Base-by-base conservation (phyloP, 1,140 invertebrate genomes). In the Pogonomyrmex barbatus region DNA sequence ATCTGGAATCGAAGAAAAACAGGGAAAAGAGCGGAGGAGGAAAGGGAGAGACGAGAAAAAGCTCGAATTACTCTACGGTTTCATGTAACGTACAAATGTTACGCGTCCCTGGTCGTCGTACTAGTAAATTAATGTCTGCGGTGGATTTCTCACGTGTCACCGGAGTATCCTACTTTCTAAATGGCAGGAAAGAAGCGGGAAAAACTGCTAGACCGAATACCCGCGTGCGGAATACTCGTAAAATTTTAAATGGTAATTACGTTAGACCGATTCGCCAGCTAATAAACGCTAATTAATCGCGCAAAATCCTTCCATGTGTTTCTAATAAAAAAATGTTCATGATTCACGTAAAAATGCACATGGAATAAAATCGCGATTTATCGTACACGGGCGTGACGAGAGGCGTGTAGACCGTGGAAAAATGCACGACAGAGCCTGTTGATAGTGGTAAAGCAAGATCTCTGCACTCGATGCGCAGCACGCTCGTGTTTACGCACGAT, bases 151-250 rank as follows among this genome's bases (percentile, higher is more conserved):
- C 67, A 47, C 30, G 54, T 82, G 52, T 82, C 78, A 45, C 52
- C 47, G 47, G 52, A 73, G 17, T 45, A 82, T 70, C 39, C 50
- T 24, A 73, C 67, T 82, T 82, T 82, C 67, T 71, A 73, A 73
- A 58, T 47, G 54, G 4, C n/a, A 47, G 10, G n/a, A 60, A 58
- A 70, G 52, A 47, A 82, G 50, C 77, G 36, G 24, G 36, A 71
- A 82, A n/a, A 82, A n/a, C 6, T 30, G 2, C 78, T 2, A 47
- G 30, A 24, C 39, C 30, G 14, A 82, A 47, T 47, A 45, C 24
- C 30, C 14, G 9, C 14, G 12, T n/a, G 36, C 4, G 4, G 14
- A 12, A 1, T 42, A 42, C 30, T 6, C 24, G 12, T 17, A 12
- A 4, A 60, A 47, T 60, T 60, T 17, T 14, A n/a, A 39, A 3